Evolutionary conservation across 2,888 invertebrate species (phyloP), one percentile per base, ranked within the genome.

Genomic region (Mimas tiliae): DNA sequence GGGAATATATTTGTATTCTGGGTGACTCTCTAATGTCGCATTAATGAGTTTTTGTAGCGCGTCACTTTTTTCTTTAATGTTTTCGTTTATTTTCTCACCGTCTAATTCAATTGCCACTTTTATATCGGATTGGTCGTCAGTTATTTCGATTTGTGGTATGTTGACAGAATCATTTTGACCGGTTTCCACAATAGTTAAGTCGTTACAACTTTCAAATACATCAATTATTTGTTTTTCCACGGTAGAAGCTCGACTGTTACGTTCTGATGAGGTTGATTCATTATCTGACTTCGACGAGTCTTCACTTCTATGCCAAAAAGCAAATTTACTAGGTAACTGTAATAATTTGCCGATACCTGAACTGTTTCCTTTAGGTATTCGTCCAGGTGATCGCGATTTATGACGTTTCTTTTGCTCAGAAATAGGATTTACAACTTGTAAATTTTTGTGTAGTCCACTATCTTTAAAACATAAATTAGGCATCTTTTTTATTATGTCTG

Each of bases 321-420:
- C 93, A 68, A 95, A 84, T 85, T 94, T 95, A 71, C 93, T 90
- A 8, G 95, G 94, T 64, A 95, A 80, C 69, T 94, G 94, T 67
- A 95, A 88, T 68, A 95, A 75, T 82, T 89, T 93, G 21, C 89
- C 86, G 62, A 94, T 83, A n/a, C 90, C 84, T 9, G 87, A 86
- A 71, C 74, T 76, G 64, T 78, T 85, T n/a, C 74, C 80, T 80
- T 88, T 91, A 1, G 82, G 72, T 33, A 80, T 71, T 69, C 83
- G 81, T 9, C 73, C 79, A 0, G 91, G 91, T 2, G 92, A 91
- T 80, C 89, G 90, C 2, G 88, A 87, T 76, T 89, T 90, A 65
- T 88, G 87, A 3, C 87, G 81, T 64, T 75, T 77, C 75, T 88
- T 89, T 51, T 83, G 87, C 79, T 86, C 86, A 21, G 79, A 71